Evolutionary conservation across 92 coral and sea anemone genomes (phyloP), one percentile per base, ranked within the genome.

Genomic region (Hydrozoanthus gracilis): DNA sequence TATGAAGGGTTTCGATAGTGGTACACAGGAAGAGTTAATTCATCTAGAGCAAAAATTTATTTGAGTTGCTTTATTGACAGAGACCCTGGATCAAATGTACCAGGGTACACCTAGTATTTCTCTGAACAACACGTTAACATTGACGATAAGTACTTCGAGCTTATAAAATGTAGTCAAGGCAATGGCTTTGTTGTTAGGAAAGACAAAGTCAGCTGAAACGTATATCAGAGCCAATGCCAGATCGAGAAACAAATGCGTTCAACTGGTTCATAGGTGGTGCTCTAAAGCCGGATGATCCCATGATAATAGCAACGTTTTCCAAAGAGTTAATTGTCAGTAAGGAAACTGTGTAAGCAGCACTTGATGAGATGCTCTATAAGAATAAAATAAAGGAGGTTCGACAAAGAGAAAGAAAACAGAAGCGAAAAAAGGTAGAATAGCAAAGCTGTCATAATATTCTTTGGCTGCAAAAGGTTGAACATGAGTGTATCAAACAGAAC

Each of bases 1-100:
- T 78, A 87, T 78, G 89, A 78, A 77, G 85, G 78, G 89, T 44
- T 87, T 77, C 13, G 77, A 77, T 58, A 87, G 64, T 64, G 7
- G 78, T 8, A 44, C 86, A 65, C 77, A 71, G 58, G 79, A 87
- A 44, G 51, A 87, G 65, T 51, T 87, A 68, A 77, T 87, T 86
- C 69, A 51, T 84, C 78, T 27, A 27, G 89, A 86, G 86, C 77
- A 64, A 77, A 76, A 70, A 14, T 6, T n/a, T 75, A 27, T 56
- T 73, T 86, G 71, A 76, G 82, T 14, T 46, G 65, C 65, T 86
- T 86, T 50, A 73, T 14, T 44, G 88, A 74, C 35, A 85, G 88
- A 58, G 73, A 85, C 55, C 78, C 56, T 44, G 72, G 78, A 6
- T 64, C 49, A 49, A 86, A 73, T 86, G 83, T 86, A 64, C 88